Evolutionary conservation across 1,140 invertebrate genomes (phyloP).

Genomic region (Zaprionus lachaisei): DNA sequence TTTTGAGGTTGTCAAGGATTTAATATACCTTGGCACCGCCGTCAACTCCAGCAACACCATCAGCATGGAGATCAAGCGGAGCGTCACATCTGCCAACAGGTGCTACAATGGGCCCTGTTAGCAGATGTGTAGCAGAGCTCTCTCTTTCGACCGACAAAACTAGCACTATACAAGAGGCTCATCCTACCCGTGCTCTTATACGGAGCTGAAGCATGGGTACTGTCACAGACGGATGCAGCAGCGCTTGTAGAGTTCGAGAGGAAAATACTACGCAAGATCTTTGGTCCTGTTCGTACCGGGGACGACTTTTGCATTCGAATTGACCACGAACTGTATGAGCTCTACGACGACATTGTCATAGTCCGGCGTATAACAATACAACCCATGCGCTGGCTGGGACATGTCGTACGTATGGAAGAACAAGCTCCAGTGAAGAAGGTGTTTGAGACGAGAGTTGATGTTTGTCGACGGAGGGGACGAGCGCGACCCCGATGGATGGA

Average conservation of each 20-base stretch:
- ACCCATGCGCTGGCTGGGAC: not conserved
- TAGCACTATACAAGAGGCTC: not conserved
- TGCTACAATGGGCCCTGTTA: not conserved
- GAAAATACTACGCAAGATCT: not conserved
- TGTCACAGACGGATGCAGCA: not conserved
- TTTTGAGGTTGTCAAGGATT: not conserved
- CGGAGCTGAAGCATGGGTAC: no score
- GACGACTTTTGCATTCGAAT: not conserved
- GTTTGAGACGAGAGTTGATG: not conserved
- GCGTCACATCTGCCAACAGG: not conserved
- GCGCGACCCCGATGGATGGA: no score
- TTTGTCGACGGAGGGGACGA: no score
- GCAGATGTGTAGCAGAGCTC: not conserved
- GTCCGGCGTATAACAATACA: not conserved
- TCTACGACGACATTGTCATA: not conserved
- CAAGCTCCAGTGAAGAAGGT: not conserved
- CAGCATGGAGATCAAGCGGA: not conserved
- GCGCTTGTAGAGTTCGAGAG: no score
- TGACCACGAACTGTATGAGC: not conserved
- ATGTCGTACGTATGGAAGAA: not conserved
- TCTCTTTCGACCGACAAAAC: not conserved
- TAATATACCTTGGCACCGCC: not conserved
- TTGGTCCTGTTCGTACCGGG: not conserved
- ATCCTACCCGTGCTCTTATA: not conserved
- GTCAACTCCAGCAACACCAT: not conserved